Evolutionary conservation across 2,113 vertebrate genomes (phyloP).

Genomic region (Sander lucioperca): DNA sequence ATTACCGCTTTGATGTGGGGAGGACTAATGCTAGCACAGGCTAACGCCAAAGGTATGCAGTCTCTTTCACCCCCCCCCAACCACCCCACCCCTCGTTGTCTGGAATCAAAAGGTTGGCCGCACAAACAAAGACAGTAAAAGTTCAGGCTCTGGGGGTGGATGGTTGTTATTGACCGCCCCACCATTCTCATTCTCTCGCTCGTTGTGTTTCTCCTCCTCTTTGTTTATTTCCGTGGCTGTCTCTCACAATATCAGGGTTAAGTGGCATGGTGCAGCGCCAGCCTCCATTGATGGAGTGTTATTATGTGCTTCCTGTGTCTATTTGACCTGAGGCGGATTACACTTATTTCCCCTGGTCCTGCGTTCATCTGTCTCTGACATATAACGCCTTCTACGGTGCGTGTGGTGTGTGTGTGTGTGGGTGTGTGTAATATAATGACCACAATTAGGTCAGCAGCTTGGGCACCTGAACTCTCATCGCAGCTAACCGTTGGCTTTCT

Average conservation of each 20-base stretch:
- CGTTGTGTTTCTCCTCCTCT: constrained; percentile 26
- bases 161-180: constrained; percentile 68
- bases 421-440: constrained; percentile 68
- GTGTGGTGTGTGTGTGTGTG: constrained; percentile 34
- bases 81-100: constrained; percentile 14
- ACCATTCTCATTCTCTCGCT: constrained; percentile 49
- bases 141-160: constrained; percentile 64
- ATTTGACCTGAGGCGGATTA: constrained; percentile 84
- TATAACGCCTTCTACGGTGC: constrained; percentile 48
- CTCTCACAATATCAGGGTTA: constrained; percentile 78
- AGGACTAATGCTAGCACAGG: constrained; percentile 61
- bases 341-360: constrained; percentile 86
- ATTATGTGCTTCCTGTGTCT: constrained; percentile 81
- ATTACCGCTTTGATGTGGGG: constrained; percentile 75
- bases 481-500: constrained; percentile 60
- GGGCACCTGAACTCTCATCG: constrained; percentile 73
- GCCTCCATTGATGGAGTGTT: constrained; percentile 79
- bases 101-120: constrained; percentile 66
- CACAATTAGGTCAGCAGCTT: constrained; percentile 75
- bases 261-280: constrained; percentile 62
- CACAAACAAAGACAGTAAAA: constrained; percentile 70
- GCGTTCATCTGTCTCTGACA: constrained; percentile 72
- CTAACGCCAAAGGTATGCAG: constrained; percentile 61
- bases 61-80: background rate
- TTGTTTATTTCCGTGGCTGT: constrained; percentile 67